phyloP scores from a whole-genome alignment of 2,888 invertebrate genomes.

The Mycalesis mineus region DNA sequence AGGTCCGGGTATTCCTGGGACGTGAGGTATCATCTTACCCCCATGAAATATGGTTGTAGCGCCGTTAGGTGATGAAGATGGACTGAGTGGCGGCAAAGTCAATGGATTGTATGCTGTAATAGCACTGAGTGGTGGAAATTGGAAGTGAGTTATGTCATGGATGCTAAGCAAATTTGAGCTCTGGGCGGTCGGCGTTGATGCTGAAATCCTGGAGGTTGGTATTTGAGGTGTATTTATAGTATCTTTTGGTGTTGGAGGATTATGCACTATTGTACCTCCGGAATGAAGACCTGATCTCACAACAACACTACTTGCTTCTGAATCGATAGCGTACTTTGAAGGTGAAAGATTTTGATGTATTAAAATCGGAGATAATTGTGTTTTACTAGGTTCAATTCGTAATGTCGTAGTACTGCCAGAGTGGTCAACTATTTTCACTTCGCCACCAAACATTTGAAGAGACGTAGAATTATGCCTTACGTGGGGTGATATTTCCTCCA shows the following conservation, averaged over 20 bases:
- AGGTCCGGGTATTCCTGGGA: constrained; percentile 93
- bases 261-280: constrained; percentile 87
- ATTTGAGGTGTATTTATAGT: constrained; percentile 57
- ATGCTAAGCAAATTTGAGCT: constrained; percentile 76
- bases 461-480: constrained; percentile 75
- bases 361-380: constrained; percentile 76
- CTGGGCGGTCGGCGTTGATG: constrained; percentile 60
- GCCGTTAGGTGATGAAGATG: constrained; percentile 72
- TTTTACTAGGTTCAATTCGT: constrained; percentile 82
- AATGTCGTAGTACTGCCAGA: constrained; percentile 83
- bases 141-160: constrained; percentile 76
- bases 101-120: constrained; percentile 85
- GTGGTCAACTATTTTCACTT: constrained; percentile 85
- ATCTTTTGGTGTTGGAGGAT: constrained; percentile 77
- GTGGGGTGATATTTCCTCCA: constrained; percentile 79
- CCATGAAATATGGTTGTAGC: constrained; percentile 81
- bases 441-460: constrained; percentile 86
- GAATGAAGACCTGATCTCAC: constrained; percentile 90
- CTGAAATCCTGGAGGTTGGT: constrained; percentile 77
- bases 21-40: constrained; percentile 89
- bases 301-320: constrained; percentile 83
- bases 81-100: constrained; percentile 78
- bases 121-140: constrained; percentile 82
- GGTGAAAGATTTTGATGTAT: constrained; percentile 71
- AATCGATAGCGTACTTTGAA: constrained; percentile 59